Evolutionary conservation across 2,113 vertebrate species (phyloP), one percentile per base, ranked within the genome.

Genomic region (Colistium nudipinnis): DNA sequence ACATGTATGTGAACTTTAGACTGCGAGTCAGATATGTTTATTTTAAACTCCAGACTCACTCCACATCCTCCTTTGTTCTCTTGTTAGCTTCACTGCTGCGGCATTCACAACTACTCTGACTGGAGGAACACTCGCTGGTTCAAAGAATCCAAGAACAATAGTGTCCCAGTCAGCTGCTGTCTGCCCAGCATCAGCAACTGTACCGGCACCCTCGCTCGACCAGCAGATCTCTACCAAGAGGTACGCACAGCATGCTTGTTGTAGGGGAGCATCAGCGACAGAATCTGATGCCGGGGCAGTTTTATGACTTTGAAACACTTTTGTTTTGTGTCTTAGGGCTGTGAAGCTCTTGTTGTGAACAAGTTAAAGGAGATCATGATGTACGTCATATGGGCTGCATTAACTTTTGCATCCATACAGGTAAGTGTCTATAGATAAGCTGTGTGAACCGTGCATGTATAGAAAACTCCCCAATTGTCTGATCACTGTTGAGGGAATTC

Each of bases 311-410:
- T 48, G 11, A 27, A 60, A 51, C 10, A 0, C 22, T 19, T 38
- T 47, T 11, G 2, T 52, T 60, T 69, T 74, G 3, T 57, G 4
- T 57, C 8, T 16, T 20, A 99, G 97, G 97, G 97, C 0, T 98
- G 97, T 84, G 94, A 98, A 82, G 97, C 94, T 80, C 91, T 98
- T 17, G 97, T 99, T 72, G 97, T 98, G 82, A 97, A 98, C 92
- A 98, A 96, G 72, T 91, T 98, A 36, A 97, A 99, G 61, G 96
- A 99, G 83, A 98, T 99, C 62, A 97, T 99, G 97, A 98, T 98
- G 96, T 98, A 96, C 24, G 96, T 99, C 61, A 98, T 99, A 87
- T 98, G 95, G 95, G 96, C 97, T 33, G 97, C 96, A 0, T 80
- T 99, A 83, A 97, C 95, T 0, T 99, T 98, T 87, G 96, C 97